A percentile compares a stretch with the other conserved stretches of the same genome.
Conservation (phyloP, 35 echinoderm and acorn worm genomes). For the Apostichopus parvimensis region DNA sequence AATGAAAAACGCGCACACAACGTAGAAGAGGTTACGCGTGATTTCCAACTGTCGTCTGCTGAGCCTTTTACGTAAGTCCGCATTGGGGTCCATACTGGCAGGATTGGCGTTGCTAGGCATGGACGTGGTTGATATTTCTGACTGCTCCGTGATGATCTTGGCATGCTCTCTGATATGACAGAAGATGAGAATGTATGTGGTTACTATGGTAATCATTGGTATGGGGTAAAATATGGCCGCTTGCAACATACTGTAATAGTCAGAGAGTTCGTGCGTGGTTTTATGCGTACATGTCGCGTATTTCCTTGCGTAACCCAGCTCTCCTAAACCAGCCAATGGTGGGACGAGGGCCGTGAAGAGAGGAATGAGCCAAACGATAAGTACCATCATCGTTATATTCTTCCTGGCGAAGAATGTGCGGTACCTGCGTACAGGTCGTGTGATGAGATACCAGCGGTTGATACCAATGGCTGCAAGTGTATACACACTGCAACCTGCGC, state of each 20-base stretch:
- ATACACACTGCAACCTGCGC: constrained; percentile 80
- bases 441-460: constrained; percentile 77
- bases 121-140: constrained; percentile 55
- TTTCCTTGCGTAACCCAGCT: constrained; percentile 78
- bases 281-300: constrained; percentile 82
- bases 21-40: constrained; percentile 89
- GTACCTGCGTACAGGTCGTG: constrained; percentile 29
- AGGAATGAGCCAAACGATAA: constrained; percentile 70
- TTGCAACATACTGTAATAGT: constrained; percentile 73
- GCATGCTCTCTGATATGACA: constrained; percentile 66
- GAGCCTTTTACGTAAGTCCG: constrained; percentile 48
- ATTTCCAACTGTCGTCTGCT: constrained; percentile 75
- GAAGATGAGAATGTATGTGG: constrained; percentile 72
- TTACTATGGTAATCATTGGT: constrained; percentile 74
- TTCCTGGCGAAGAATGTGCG: constrained; percentile 45
- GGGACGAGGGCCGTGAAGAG: constrained; percentile 70
- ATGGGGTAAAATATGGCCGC: constrained; percentile 66
- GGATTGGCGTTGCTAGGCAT: constrained; percentile 26
- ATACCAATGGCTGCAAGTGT: constrained; percentile 82
- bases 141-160: constrained; percentile 62
- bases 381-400: constrained; percentile 56
- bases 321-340: constrained; percentile 65
- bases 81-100: neutral
- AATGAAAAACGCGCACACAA: constrained; percentile 80
- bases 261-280: constrained; percentile 56